Base-by-base conservation (phyloP, 2,888 invertebrate species). In the Heliconius ethilla region DNA sequence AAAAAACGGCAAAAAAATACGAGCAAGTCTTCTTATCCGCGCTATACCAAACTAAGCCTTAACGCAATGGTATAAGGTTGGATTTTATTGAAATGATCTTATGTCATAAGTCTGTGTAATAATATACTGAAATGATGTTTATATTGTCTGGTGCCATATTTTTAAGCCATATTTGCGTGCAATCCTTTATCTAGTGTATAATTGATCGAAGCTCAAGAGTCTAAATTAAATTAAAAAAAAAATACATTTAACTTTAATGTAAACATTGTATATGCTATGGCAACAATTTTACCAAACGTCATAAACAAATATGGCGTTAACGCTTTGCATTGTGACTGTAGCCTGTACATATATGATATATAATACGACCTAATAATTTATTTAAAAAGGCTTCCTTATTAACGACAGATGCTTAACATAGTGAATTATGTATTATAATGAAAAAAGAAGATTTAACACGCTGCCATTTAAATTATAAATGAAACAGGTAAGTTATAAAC, bases 301-400 rank as follows among this genome's bases (percentile, higher is more conserved):
- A 79, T 75, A 79, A 79, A 65, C 66, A 79, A 76, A 75, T 75
- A 79, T 79, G 79, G 75, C 76, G 76, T 55, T 73, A 13, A 66
- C 40, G 74, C 75, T 76, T 66, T 77, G 65, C 40, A 25, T 76
- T 74, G 27, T 69, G 69, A 29, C 40, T 67, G 22, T 74, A 75
- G 69, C n/a, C 40, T 67, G 22, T 74, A 75, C 66, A 72, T 78
- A 73, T 76, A 63, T 33, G 59, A 59, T 59, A n/a, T 33, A 33
- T n/a, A 67, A 74, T 62, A 76, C 73, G 78, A 45, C 75, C 72
- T 69, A 79, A 79, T 79, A 69, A 73, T 63, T 76, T 76, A 79
- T 75, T 75, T 69, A 76, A 72, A 74, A 37, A 51, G 59, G 63
- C 33, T 66, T 75, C 70, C 76, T 45, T 45, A 72, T 67, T 67